Evolutionary conservation across 1,140 invertebrate genomes (phyloP), one percentile per base, ranked within the genome.

Genomic region (Magallana ariakensis): DNA sequence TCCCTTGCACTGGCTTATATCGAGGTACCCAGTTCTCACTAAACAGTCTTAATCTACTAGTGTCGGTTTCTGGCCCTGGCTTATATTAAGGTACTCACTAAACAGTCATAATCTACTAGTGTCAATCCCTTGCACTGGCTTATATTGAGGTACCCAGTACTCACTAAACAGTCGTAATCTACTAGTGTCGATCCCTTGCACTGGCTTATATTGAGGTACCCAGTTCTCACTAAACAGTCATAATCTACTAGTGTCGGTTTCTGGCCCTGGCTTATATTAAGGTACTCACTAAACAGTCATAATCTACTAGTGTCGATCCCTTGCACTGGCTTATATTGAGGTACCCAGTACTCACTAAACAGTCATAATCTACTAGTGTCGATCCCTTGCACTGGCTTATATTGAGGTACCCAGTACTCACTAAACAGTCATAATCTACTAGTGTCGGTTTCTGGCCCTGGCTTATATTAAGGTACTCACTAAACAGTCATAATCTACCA

Each of bases 281-380:
- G 33, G 33, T 33, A 33, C 96, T 96, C 33, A 33, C 33, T 1
- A 33, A 33, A 33, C 1, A 33, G 33, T 33, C 5, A 33, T 33
- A 1, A 33, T 33, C 33, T 33, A 33, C 33, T 33, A 33, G 33
- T 33, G 33, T 33, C 33, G 1, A 4, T 33, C 33, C 33, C 1
- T 0, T 1, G 33, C 33, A 1, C 19, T 70, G 22, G 66, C 66
- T 26, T 33, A 46, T 33, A 70, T 46, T 4, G 26, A 70, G 66
- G 22, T 33, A 70, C 83, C 5, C 10, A 15, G 22, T 33, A 70
- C 83, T 13, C 10, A 15, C 26, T 16, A 53, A 33, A 26, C 19
- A 54, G 46, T 5, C 98, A 99, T 95, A 1, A 96, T 97, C 19
- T 98, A 97, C 93, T 96, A 96, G 86, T 97, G 97, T 26, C 22